phyloP scores from a whole-genome alignment of 2,888 invertebrate genomes.

The Trachelus stipa region DNA sequence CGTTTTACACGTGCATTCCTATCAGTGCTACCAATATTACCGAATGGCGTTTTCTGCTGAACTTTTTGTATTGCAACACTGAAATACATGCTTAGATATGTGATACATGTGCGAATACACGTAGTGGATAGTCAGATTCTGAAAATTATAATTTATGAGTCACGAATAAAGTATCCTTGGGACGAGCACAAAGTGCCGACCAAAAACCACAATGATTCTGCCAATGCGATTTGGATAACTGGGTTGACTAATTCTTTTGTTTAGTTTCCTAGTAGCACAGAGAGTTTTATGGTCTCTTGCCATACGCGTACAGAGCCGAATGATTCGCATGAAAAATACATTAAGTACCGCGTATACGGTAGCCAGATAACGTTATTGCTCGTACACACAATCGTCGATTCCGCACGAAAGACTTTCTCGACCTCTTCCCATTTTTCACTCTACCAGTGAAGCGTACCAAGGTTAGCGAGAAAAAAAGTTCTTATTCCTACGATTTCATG shows the following conservation, averaged over 20 bases:
- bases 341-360: no score
- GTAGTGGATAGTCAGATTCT: neutral
- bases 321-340: no score
- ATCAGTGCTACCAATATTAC: no score
- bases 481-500: no score
- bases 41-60: no score
- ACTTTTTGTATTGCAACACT: no score
- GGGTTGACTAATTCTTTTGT: conserved; percentile 29
- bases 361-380: neutral
- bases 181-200: neutral
- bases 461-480: neutral
- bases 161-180: no score
- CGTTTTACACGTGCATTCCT: no score
- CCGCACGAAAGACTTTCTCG: conserved; percentile 2
- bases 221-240: conserved; percentile 31
- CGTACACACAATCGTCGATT: neutral
- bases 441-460: conserved; percentile 2
- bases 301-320: no score
- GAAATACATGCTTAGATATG: no score
- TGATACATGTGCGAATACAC: no score
- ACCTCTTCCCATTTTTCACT: neutral
- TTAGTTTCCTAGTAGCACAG: conserved; percentile 27
- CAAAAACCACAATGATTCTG: conserved; percentile 26
- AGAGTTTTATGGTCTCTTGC: neutral
- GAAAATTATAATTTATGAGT: neutral